Base-by-base conservation (phyloP, 2,113 vertebrate genomes). In the Cephalophus harveyi region DNA sequence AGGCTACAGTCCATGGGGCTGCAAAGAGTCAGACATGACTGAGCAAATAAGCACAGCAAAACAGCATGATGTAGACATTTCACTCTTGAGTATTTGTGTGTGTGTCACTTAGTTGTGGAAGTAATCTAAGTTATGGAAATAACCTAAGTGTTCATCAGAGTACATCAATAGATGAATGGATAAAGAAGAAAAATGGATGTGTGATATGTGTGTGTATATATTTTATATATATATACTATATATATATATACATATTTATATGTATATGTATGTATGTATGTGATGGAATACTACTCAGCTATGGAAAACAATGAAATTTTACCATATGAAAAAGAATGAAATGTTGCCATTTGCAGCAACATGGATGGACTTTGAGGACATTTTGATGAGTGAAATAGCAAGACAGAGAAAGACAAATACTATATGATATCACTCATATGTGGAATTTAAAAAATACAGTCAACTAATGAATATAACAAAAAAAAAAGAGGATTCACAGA, bases 161-260 rank as follows among this genome's bases (percentile, higher is more conserved):
- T 40, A 6, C n/a, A 74, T 40, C 67, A 74, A 23, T 16, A 79
- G 43, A 50, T 79, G 43, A 46, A 48, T 79, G 43, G 46, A 78
- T 78, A 78, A 46, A 46, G 13, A 46, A 78, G 25, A 74, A 74
- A 74, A 40, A 74, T 40, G 46, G 23, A 46, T 78, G 13, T 43
- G 19, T 1, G 0, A 76, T 76, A 33, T 71, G 9, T 25, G 10
- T 36, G 2, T 43, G 9, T 67, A 8, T 1, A 0, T 23, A 21
- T 40, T 40, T 3, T 36, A 21, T 33, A n/a, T 19, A 19, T 62
- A 30, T 19, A 12, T 10, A 36, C 3, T 62, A 30, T 19, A 12
- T 10, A 36, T 6, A 74, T 3, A 74, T 1, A 67, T 2, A 36
- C 8, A 67, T n/a, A 67, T 40, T 40, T 13, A 74, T 40, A 74